A percentile compares a stretch with the other conserved stretches of the same genome.
Conservation (phyloP, 2,113 vertebrate genomes). For the Scartelaos histophorus region DNA sequence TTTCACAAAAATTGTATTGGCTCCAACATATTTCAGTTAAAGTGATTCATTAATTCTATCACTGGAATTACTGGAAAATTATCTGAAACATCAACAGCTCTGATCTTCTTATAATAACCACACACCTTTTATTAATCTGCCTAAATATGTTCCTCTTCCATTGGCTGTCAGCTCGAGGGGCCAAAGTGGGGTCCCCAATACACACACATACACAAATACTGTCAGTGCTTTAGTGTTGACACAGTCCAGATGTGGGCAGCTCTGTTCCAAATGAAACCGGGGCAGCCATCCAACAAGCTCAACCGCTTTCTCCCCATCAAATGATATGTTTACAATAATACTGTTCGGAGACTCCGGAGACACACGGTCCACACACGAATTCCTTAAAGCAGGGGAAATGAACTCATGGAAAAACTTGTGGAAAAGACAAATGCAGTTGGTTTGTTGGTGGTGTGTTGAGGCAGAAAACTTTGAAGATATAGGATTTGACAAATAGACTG, state of each 20-base stretch:
- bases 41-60: background rate
- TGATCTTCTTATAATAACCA: conserved; percentile 70
- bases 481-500: conserved; percentile 32
- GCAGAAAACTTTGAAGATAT: conserved; percentile 16
- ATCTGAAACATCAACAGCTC: conserved; percentile 25
- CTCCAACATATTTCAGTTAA: background rate
- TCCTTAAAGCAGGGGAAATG: conserved; percentile 52
- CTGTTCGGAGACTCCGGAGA: conserved; percentile 70
- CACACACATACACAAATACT: conserved; percentile 42
- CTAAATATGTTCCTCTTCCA: conserved; percentile 78
- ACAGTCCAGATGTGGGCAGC: conserved; percentile 83
- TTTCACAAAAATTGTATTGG: background rate
- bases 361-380: conserved; percentile 30
- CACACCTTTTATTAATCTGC: conserved; percentile 80
- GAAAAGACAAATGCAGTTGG: conserved; percentile 21
- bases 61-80: background rate
- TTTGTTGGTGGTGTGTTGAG: conserved; percentile 15
- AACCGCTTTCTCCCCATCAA: conserved; percentile 77
- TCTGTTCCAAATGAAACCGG: conserved; percentile 78
- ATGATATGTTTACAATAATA: conserved; percentile 84
- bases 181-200: conserved; percentile 48
- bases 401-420: conserved; percentile 60
- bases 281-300: conserved; percentile 80
- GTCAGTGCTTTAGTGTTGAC: conserved; percentile 73
- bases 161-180: conserved; percentile 66